Evolutionary conservation across 2,113 vertebrate genomes (phyloP), one percentile per base, ranked within the genome.

Genomic region (Formicarius rufipectus): DNA sequence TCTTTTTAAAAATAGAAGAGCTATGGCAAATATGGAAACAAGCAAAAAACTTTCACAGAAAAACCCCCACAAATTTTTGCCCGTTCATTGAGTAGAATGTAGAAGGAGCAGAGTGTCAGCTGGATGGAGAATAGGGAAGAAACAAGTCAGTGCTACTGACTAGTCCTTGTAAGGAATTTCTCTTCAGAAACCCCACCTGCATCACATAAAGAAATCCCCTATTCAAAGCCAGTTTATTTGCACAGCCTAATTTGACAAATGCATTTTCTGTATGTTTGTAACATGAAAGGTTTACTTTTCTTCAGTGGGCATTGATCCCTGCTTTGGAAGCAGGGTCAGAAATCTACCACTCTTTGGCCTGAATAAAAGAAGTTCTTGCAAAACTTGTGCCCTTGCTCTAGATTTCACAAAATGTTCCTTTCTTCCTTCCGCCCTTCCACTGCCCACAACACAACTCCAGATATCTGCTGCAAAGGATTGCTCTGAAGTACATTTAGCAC

Each of bases 401-500:
- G 35, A 37, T 90, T 95, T 92, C 87, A 85, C 56, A 84, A 25
- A 45, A 77, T 25, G 37, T 83, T 94, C 45, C 35, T 94, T 87
- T 82, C 40, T 89, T 53, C 55, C 68, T 78, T 58, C n/a, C n/a
- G n/a, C n/a, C 59, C 50, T 76, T 66, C 87, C 56, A 14, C 35
- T 78, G 33, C 52, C 60, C 66, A 28, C 71, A 56, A 47, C 2
- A 2, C 22, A 44, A 7, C 55, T 83, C 68, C 85, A 92, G 74
- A 72, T 37, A 47, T 27, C 42, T 62, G 60, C 75, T 76, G 53
- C 72, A 82, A 60, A 76, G 55, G 62, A 15, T 40, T 96, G 87
- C 56, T 91, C 56, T 82, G 79, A 63, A 56, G 59, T 79, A 16
- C 45, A 78, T 85, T 91, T 93, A 93, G 89, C 95, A 92, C 91